phyloP scores from a whole-genome alignment of 2,113 vertebrate species.

The Cichladusa arquata region DNA sequence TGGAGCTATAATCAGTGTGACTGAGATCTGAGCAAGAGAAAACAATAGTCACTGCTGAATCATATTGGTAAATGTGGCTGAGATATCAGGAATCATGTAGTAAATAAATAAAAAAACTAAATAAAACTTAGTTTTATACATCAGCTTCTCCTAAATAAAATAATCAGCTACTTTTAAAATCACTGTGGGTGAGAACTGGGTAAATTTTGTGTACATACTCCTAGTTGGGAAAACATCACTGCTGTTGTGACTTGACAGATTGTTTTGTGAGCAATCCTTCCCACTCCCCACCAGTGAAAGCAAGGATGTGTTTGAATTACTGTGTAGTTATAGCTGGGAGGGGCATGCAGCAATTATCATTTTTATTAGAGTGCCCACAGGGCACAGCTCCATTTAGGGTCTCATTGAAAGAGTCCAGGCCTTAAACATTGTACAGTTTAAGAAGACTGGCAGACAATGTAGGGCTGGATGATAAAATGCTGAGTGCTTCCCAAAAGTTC shows the following conservation, averaged over 20 bases:
- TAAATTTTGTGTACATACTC: background rate
- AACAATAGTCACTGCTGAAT: background rate
- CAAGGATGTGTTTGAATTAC: background rate
- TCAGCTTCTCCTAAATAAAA: background rate
- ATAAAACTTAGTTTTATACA: background rate
- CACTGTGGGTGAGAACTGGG: background rate
- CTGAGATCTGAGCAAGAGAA: background rate
- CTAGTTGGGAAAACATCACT: rapidly evolving
- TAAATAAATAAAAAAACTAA: background rate
- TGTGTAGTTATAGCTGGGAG: background rate
- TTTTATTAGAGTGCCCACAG: background rate
- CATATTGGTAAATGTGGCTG: background rate
- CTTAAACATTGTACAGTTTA: background rate
- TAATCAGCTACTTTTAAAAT: background rate
- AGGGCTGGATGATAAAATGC: background rate
- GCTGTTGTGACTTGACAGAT: rapidly evolving
- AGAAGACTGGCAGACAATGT: background rate
- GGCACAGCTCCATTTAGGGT: background rate
- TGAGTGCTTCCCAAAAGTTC: background rate
- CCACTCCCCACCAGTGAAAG: background rate
- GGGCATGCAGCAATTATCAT: background rate
- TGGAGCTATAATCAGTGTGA: background rate
- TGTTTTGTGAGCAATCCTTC: background rate
- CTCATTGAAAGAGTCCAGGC: background rate
- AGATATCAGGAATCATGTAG: background rate